phyloP scores from a whole-genome alignment of 2,888 invertebrate genomes.

The Crioceris asparagi region DNA sequence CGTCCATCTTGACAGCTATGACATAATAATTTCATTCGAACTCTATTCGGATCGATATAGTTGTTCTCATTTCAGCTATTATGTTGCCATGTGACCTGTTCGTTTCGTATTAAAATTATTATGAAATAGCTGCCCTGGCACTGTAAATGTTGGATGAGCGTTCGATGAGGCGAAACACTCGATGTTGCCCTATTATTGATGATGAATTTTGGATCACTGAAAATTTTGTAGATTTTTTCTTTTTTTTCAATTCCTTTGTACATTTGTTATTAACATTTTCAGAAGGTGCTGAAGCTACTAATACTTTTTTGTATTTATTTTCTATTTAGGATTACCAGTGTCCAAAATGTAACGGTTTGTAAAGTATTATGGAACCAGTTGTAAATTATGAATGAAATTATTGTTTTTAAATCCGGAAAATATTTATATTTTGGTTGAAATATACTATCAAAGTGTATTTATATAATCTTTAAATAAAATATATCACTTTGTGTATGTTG shows the following conservation, averaged over 20 bases:
- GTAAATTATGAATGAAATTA: constrained; percentile 1
- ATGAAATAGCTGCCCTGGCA: too few relatives aligned
- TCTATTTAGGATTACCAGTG: background rate
- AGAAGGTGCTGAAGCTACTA: too few relatives aligned
- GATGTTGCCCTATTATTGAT: too few relatives aligned
- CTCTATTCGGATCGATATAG: too few relatives aligned
- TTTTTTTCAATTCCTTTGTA: background rate
- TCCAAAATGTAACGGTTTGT: background rate
- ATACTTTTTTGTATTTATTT: background rate
- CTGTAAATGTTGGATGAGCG: too few relatives aligned
- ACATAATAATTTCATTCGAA: too few relatives aligned
- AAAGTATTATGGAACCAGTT: background rate
- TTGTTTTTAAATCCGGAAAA: background rate
- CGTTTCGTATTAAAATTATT: too few relatives aligned
- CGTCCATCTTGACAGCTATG: too few relatives aligned
- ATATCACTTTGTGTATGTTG: constrained; percentile 3
- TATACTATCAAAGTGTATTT: constrained; percentile 1
- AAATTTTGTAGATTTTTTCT: background rate
- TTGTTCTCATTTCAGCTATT: too few relatives aligned
- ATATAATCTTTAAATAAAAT: background rate
- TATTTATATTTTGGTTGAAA: constrained; percentile 1
- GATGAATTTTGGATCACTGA: background rate
- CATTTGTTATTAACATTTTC: background rate
- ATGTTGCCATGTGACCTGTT: too few relatives aligned
- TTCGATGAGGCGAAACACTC: too few relatives aligned